Percentiles rank a stretch among this genome's conserved stretches.
These are phyloP conservation scores for Apteryx mantelli DNA, from an alignment of 2,113 vertebrate species.

Conservation along the genomic window DNA sequence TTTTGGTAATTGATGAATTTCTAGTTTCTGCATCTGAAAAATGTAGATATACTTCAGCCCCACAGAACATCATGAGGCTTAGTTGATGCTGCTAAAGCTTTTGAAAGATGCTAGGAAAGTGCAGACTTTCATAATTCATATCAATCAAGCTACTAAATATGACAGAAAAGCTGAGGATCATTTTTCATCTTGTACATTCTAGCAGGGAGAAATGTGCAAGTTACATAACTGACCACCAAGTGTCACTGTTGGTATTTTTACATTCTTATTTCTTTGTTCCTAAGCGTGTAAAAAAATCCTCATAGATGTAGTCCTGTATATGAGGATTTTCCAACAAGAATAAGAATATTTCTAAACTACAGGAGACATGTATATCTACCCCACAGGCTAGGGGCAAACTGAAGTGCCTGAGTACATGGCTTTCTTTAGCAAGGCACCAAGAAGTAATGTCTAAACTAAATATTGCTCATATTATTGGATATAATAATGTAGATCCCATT, in stretches of 20 bases:
- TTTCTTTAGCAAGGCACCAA: not conserved
- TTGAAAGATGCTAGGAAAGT: not conserved
- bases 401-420: not conserved
- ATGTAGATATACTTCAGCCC: not conserved
- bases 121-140: not conserved
- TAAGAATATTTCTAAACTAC: not conserved
- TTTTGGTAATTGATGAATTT: not conserved
- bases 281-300: conserved; percentile 21
- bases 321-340: not conserved
- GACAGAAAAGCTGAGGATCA: not conserved
- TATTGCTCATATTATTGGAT: not conserved
- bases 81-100: not conserved
- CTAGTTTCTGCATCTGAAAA: not conserved
- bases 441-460: not conserved
- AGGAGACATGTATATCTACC: not conserved
- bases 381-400: not conserved
- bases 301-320: not conserved
- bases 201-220: conserved; percentile 13
- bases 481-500: not conserved
- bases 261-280: conserved; percentile 26
- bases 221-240: conserved; percentile 53
- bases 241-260: conserved; percentile 52
- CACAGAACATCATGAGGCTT: not conserved
- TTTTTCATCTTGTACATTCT: not conserved
- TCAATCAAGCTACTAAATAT: not conserved